Conservation (phyloP, 2,888 invertebrate genomes). For the Drosophila mulleri region DNA sequence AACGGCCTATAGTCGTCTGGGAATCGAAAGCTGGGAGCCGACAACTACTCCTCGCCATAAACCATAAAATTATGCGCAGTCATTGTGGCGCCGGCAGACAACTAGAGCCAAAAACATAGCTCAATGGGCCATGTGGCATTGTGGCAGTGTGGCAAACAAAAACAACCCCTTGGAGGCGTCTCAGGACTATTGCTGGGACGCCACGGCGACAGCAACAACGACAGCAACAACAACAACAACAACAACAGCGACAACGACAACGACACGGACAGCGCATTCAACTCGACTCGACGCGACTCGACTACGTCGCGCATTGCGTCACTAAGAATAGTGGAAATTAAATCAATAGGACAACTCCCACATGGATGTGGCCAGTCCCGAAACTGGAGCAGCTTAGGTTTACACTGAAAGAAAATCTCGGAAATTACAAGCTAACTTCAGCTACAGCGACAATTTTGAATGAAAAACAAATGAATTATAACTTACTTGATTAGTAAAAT, state of each 20-base stretch:
- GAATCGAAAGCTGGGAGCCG: conserved; percentile 18
- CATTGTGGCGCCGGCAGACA: conserved; percentile 67
- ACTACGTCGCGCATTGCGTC: conserved; percentile 64
- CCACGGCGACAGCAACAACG: conserved; percentile 18
- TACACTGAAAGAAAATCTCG: conserved; percentile 5
- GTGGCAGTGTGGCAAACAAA: conserved; percentile 42
- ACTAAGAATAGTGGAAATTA: conserved; percentile 66
- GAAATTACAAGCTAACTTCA: background rate
- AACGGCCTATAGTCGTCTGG: conserved; percentile 42
- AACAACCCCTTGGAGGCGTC: conserved; percentile 75
- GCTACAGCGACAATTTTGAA: background rate
- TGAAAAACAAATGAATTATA: background rate
- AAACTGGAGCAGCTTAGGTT: conserved; percentile 52
- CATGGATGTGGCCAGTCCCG: conserved; percentile 42
- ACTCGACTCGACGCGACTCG: conserved; percentile 59
- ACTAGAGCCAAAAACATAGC: conserved; percentile 29
- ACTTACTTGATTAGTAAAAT: background rate
- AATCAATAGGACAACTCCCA: conserved; percentile 80
- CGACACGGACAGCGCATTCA: conserved; percentile 56
- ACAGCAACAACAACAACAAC: conserved; percentile 18
- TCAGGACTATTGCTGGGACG: conserved; percentile 54
- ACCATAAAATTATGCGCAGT: conserved; percentile 78
- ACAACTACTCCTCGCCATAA: conserved; percentile 37
- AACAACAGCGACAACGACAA: conserved; percentile 4
- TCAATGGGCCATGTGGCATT: conserved; percentile 19